Conservation (phyloP, 2,888 invertebrate genomes). For the Drosophila limbata region DNA sequence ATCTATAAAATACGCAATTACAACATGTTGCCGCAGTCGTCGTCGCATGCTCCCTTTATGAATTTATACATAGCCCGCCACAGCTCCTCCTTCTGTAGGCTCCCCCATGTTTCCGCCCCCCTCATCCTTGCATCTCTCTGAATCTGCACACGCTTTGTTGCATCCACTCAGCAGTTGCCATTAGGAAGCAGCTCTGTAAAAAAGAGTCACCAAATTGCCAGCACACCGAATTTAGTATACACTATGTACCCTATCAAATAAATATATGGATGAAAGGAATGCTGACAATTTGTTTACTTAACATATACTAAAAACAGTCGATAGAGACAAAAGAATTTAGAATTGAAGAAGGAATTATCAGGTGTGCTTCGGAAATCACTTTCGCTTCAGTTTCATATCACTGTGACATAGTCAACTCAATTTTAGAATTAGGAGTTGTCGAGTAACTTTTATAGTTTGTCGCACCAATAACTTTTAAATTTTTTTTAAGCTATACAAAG, state of each 20-base stretch:
- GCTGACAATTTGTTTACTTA: too few species aligned
- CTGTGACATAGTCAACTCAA: too few species aligned
- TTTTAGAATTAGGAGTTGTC: too few species aligned
- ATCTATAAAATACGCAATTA: constrained; percentile 79
- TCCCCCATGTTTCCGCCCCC: constrained; percentile 3
- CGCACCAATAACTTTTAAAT: too few species aligned
- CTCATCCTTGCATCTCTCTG: constrained; percentile 7
- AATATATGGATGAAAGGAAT: too few species aligned
- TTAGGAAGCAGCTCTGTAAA: constrained; percentile 41
- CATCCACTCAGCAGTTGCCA: constrained; percentile 74
- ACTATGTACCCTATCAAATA: background rate
- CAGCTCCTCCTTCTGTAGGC: constrained; percentile 25
- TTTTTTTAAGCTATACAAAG: too few species aligned
- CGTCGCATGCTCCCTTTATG: constrained; percentile 61
- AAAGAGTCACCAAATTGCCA: background rate
- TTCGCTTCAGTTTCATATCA: too few species aligned
- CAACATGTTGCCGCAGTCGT: constrained; percentile 74
- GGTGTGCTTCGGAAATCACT: too few species aligned
- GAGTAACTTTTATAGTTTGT: too few species aligned
- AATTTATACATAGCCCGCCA: constrained; percentile 63
- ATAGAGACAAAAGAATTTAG: too few species aligned
- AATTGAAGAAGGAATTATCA: too few species aligned
- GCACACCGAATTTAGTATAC: constrained; percentile 11
- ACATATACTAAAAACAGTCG: too few species aligned
- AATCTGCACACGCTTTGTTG: constrained; percentile 64